Evolutionary conservation across 2,113 vertebrate species (phyloP).

Genomic region (Microcebus murinus): DNA sequence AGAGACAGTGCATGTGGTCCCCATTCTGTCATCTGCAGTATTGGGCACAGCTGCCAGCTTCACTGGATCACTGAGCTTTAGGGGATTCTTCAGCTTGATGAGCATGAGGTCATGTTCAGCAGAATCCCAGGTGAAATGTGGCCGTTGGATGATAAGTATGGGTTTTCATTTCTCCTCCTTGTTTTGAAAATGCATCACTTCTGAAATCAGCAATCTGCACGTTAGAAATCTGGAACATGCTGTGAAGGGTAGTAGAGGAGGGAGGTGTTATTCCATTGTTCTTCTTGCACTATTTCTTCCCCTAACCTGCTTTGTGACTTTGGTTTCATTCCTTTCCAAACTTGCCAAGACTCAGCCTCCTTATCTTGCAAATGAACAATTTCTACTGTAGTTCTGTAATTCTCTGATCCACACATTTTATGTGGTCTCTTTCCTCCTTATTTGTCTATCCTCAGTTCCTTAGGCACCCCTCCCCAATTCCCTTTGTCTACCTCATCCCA

Average conservation of each 20-base stretch:
- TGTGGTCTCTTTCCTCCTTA: not conserved
- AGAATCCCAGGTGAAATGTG: constrained; percentile 38
- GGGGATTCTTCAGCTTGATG: constrained; percentile 21
- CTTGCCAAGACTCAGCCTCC: not conserved
- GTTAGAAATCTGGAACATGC: constrained; percentile 10
- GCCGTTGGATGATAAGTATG: not conserved
- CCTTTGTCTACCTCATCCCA: not conserved
- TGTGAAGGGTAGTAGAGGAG: not conserved
- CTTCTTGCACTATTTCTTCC: not conserved
- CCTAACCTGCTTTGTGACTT: not conserved
- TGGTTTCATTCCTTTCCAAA: not conserved
- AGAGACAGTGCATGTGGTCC: not conserved
- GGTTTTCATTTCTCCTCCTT: not conserved
- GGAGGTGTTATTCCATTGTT: not conserved
- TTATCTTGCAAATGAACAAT: not conserved
- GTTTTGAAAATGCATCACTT: not conserved
- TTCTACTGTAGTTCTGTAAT: not conserved
- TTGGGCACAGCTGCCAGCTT: not conserved
- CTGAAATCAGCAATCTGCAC: not conserved
- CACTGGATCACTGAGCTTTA: not conserved
- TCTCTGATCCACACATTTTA: not conserved
- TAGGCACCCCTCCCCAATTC: not conserved
- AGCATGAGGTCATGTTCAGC: constrained; percentile 40
- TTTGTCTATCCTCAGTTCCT: not conserved
- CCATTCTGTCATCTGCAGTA: not conserved